A percentile compares a stretch with the other conserved stretches of the same genome.
These are phyloP conservation scores for Mesoclemmys tuberculata DNA, from an alignment of 2,113 vertebrate species.

Conservation along the genomic window DNA sequence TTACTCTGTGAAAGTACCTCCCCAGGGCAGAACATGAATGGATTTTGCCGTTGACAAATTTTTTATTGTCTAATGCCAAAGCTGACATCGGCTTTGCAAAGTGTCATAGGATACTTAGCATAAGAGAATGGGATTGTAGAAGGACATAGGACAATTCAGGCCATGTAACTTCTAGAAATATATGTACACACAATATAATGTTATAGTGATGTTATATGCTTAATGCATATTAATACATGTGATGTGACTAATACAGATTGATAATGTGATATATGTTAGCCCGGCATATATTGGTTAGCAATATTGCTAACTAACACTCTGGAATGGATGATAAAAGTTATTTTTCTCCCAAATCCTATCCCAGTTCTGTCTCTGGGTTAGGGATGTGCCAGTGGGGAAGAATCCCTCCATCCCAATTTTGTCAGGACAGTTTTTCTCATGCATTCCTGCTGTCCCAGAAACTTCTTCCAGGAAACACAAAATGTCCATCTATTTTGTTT, in stretches of 20 bases:
- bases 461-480: neutral
- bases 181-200: neutral
- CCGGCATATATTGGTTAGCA: neutral
- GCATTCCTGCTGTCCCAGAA: neutral
- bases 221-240: neutral
- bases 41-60: neutral
- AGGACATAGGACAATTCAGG: neutral
- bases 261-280: neutral
- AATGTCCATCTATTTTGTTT: neutral
- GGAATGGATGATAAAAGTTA: neutral
- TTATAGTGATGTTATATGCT: neutral
- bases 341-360: neutral
- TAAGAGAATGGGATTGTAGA: neutral
- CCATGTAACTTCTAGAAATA: neutral
- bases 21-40: neutral
- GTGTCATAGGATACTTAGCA: neutral
- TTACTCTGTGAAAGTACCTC: neutral
- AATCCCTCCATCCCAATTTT: accelerated
- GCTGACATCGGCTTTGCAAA: neutral
- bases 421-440: neutral
- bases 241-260: neutral
- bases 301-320: neutral
- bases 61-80: neutral
- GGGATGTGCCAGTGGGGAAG: neutral
- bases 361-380: neutral